These are phyloP conservation scores for Drosophila diplacantha DNA, from an alignment of 2,888 invertebrate genomes.

Conservation along the genomic window DNA sequence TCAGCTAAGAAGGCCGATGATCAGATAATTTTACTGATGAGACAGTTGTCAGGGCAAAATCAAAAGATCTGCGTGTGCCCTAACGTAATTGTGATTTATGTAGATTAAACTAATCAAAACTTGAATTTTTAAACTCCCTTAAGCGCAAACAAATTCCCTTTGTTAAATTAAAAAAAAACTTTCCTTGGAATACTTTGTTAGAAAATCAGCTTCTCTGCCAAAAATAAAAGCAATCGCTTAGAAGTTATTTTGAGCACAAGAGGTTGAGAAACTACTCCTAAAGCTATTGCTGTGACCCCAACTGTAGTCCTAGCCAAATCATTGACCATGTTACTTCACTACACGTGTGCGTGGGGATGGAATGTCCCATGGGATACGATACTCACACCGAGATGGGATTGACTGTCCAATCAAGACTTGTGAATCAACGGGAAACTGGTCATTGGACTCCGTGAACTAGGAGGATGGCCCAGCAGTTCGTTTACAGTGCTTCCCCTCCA, in stretches of 20 bases:
- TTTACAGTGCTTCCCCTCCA: slow-evolving; percentile 12
- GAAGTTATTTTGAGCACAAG: background rate
- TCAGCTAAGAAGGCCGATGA: background rate
- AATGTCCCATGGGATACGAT: slow-evolving; percentile 14
- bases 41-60: no score
- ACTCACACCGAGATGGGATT: slow-evolving; percentile 22
- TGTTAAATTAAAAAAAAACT: background rate
- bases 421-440: background rate
- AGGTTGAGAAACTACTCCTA: background rate
- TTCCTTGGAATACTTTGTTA: background rate
- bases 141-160: background rate
- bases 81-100: no score
- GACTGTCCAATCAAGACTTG: background rate
- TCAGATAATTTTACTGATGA: no score
- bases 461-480: slow-evolving; percentile 7
- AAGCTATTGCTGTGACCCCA: background rate
- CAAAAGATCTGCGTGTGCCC: no score
- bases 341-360: background rate
- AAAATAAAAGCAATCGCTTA: background rate
- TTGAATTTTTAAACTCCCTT: no score
- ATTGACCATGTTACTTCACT: background rate
- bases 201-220: no score
- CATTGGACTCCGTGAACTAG: slow-evolving; percentile 3
- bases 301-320: slow-evolving; percentile 1
- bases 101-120: no score